Base-by-base conservation (phyloP, 2,113 vertebrate species). In the Garra rufa region DNA sequence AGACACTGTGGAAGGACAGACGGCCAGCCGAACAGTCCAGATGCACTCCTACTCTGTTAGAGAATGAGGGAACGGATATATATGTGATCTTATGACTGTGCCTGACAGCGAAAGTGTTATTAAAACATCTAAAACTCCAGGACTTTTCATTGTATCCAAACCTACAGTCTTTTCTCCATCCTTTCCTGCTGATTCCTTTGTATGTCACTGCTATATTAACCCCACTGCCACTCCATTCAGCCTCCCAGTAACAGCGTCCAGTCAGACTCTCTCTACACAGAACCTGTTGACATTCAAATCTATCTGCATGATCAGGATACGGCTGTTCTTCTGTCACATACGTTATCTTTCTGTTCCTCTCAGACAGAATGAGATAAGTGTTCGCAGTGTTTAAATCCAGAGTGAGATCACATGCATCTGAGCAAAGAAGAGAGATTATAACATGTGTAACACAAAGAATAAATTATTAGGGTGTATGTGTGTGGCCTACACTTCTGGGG, bases 341-440 rank as follows among this genome's bases (percentile, higher is more conserved):
- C 34, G 55, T 65, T 1, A 41, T 38, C 26, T 30, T 81, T 28
- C 30, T 85, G 67, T 75, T 84, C 75, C 61, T 14, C 34, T 85
- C 83, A 73, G 85, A 86, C 74, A 86, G 63, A 73, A 1, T 15
- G 11, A 67, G 82, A 4, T 4, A 4, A 57, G 6, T 63, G 48
- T 76, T n/a, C 30, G 50, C 81, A 9, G 81, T 82, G 81, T 74
- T 17, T 57, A 65, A 28, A 52, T 83, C 65, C 81, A 83, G 44
- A 30, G 67, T 57, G 17, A 83, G 50, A 48, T 83, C 46, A 44
- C 48, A 83, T 30, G 50, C 24, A 61, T 83, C 67, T 83, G 28
- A 7, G 57, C 26, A 82, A 83, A 52, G 69, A 74, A 19, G 13
- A 71, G 26, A 83, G 10, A 65, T 65, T 15, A 0, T 17, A 65